Conservation (phyloP, 2,113 vertebrate species). For the Laticauda laticaudata region DNA sequence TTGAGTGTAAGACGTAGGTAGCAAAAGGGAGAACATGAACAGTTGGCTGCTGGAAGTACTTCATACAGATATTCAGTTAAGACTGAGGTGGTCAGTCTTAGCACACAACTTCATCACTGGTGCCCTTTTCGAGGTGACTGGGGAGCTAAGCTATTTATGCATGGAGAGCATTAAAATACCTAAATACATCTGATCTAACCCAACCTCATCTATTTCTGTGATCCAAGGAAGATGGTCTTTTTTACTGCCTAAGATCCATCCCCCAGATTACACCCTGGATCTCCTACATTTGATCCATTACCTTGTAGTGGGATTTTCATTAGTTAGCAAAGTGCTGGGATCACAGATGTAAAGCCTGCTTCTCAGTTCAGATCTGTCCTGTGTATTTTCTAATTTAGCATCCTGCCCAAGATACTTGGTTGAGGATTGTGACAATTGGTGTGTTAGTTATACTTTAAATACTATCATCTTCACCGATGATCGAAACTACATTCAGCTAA, state of each 20-base stretch:
- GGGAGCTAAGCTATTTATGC: neutral
- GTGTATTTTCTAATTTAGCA: neutral
- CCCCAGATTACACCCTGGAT: neutral
- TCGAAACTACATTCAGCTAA: neutral
- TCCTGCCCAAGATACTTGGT: neutral
- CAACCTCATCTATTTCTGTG: neutral
- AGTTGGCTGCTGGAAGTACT: neutral
- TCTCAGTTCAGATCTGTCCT: neutral
- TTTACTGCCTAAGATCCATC: neutral
- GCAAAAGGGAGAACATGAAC: neutral
- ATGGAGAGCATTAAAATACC: neutral
- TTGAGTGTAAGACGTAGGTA: neutral
- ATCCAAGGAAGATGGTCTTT: neutral
- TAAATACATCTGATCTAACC: neutral
- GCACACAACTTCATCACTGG: neutral
- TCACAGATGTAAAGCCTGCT: neutral
- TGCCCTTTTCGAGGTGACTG: neutral
- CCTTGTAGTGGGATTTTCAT: neutral
- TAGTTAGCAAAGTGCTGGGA: neutral
- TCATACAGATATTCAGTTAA: neutral
- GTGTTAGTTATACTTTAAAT: neutral
- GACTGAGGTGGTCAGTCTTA: neutral
- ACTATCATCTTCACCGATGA: too few species aligned
- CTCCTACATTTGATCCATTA: neutral
- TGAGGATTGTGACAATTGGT: neutral